Base-by-base conservation (phyloP, 1,140 invertebrate genomes). In the Battus philenor region DNA sequence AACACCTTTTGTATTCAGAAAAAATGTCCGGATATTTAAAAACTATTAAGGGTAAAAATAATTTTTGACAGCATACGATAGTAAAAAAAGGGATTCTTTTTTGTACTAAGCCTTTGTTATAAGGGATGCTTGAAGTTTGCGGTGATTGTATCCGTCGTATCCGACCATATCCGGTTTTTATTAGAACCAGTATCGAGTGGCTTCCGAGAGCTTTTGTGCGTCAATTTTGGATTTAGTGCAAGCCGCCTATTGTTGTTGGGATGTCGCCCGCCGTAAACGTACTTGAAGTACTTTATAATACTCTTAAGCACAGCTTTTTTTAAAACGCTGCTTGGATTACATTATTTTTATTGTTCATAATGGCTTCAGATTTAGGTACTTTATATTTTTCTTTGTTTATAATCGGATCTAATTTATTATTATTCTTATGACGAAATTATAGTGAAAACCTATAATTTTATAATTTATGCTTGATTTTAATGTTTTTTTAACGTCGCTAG, bases 111-210 rank as follows among this genome's bases (percentile, higher is more conserved):
- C 16, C 6, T 34, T 24, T 29, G 11, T 41, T 17, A 17, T 18
- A 46, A 50, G 36, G 38, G 52, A 26, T 55, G 44, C 46, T 49
- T 45, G 44, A 44, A 52, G 56, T 58, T 64, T 66, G 71, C 54
- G 57, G 71, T 68, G 58, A 65, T 64, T 52, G 52, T 59, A 68
- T 83, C 73, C 79, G 62, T 49, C 46, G 49, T 59, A 68, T 54
- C 54, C 58, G 49, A 50, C 47, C 50, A 50, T 75, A 80, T 81
- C 80, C 80, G 77, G 73, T 72, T 79, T 72, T 74, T 78, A 84
- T 81, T 84, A 79, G 69, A 59, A 59, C 59, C 49, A 64, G 50
- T 72, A 76, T 78, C 68, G 68, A 78, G 75, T 73, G 71, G 66
- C 64, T 78, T 79, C 68, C 62, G 51, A 66, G 49, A 49, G 66